A percentile compares a stretch with the other conserved stretches of the same genome.
Evolutionary conservation across 2,113 vertebrate species (phyloP).

Genomic region (Triplophysa dalaica): DNA sequence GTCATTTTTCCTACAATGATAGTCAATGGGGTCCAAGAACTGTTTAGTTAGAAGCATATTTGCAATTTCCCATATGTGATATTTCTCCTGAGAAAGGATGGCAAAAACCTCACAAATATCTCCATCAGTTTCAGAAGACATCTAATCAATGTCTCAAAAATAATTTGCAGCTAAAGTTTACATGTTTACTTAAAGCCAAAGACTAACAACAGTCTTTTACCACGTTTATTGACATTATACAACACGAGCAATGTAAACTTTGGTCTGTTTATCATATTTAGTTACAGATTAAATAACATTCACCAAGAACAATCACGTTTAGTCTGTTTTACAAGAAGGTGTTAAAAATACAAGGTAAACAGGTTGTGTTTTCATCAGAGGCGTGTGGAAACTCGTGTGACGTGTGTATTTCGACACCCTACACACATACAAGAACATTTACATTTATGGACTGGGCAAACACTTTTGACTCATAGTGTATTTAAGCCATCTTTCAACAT

Average conservation of each 20-base stretch:
- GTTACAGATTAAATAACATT: not conserved
- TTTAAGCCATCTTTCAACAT: too few species aligned
- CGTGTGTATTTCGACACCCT: too few species aligned
- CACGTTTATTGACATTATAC: constrained; percentile 10
- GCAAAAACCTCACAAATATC: too few species aligned
- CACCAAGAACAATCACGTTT: not conserved
- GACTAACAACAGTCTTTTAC: not conserved
- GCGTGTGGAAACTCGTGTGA: not conserved
- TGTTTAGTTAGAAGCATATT: too few species aligned
- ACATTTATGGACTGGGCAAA: too few species aligned
- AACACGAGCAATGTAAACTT: constrained; percentile 29
- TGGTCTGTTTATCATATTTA: not conserved
- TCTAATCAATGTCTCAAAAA: not conserved
- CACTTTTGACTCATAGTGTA: too few species aligned
- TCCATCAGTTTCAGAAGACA: too few species aligned
- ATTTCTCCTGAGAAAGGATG: too few species aligned
- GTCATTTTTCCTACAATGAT: too few species aligned
- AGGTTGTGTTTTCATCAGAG: not conserved
- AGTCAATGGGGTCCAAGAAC: too few species aligned
- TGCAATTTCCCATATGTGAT: too few species aligned
- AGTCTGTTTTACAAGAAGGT: not conserved
- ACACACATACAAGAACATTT: not conserved
- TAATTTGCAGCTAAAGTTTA: not conserved
- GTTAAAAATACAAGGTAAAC: not conserved
- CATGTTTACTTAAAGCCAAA: constrained; percentile 29